These are phyloP conservation scores for Ophion costatus DNA, from an alignment of 2,888 invertebrate genomes.

Conservation along the genomic window DNA sequence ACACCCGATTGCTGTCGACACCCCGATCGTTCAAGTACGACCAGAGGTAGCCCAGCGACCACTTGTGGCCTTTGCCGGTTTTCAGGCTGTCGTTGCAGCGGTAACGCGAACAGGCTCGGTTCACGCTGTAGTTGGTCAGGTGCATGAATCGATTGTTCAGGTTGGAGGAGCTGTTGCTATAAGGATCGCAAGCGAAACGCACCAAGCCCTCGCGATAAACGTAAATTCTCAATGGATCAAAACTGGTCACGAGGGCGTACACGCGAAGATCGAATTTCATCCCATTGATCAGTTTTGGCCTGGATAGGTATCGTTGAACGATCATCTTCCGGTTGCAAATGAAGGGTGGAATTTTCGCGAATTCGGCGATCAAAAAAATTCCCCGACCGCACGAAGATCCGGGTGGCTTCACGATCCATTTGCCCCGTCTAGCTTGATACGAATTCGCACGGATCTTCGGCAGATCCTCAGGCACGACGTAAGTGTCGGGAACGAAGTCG, in stretches of 20 bases:
- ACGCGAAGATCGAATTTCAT: slow-evolving; percentile 98
- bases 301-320: slow-evolving; percentile 90
- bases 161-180: slow-evolving; percentile 90
- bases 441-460: slow-evolving; percentile 88
- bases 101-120: slow-evolving; percentile 93
- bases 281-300: slow-evolving; percentile 94
- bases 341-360: slow-evolving; percentile 92
- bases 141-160: slow-evolving; percentile 95
- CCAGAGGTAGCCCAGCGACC: slow-evolving; percentile 93
- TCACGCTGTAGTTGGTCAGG: slow-evolving; percentile 95
- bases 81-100: slow-evolving; percentile 95
- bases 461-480: slow-evolving; percentile 95
- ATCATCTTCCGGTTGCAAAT: slow-evolving; percentile 88
- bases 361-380: slow-evolving; percentile 96
- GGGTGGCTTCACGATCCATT: slow-evolving; percentile 98
- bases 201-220: slow-evolving; percentile 97
- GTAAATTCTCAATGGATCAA: slow-evolving; percentile 96
- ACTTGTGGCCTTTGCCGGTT: slow-evolving; percentile 97
- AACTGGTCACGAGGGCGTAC: slow-evolving; percentile 97
- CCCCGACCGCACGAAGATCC: slow-evolving; percentile 98
- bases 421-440: slow-evolving; percentile 83
- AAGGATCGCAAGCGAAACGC: slow-evolving; percentile 97
- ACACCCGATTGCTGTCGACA: slow-evolving; percentile 91
- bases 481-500: slow-evolving; percentile 97
- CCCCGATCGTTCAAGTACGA: slow-evolving; percentile 89